Percentiles rank a stretch among this genome's conserved stretches.
These are phyloP conservation scores for Priocnemis perturbator DNA, from an alignment of 2,888 invertebrate genomes.

Conservation along the genomic window DNA sequence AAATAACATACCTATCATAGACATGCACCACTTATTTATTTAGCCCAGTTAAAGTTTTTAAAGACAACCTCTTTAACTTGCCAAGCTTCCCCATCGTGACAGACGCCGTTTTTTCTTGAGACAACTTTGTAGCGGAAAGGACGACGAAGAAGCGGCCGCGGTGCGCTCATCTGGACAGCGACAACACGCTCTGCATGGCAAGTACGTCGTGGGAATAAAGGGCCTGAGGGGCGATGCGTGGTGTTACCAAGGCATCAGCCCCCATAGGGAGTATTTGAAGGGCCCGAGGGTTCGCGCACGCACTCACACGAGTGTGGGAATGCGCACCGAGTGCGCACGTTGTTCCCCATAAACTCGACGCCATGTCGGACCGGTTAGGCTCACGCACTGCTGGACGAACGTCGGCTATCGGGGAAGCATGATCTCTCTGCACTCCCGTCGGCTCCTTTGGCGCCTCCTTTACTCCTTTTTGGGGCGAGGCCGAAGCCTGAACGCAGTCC, in stretches of 20 bases:
- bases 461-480: conserved; percentile 62
- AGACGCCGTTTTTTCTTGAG: too few relatives aligned
- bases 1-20: too few relatives aligned
- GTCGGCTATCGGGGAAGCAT: conserved; percentile 70
- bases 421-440: conserved; percentile 48
- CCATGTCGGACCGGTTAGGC: conserved; percentile 55
- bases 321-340: conserved; percentile 26
- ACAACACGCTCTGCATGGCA: too few relatives aligned
- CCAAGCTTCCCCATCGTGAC: too few relatives aligned
- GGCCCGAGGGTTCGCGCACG: conserved; percentile 51
- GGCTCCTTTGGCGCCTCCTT: conserved; percentile 56
- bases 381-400: conserved; percentile 69
- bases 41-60: too few relatives aligned
- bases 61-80: too few relatives aligned
- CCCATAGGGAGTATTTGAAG: conserved; percentile 65
- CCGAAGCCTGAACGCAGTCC: conserved; percentile 63
- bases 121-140: too few relatives aligned
- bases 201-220: conserved; percentile 51
- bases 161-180: not conserved
- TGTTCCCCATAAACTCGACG: conserved; percentile 32
- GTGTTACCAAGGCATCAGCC: conserved; percentile 70
- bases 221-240: conserved; percentile 71
- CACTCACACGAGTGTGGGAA: conserved; percentile 36
- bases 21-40: too few relatives aligned
- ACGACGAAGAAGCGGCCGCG: not conserved